Evolutionary conservation across 2,113 vertebrate species (phyloP), one percentile per base, ranked within the genome.

Genomic region (Butorides virescens): DNA sequence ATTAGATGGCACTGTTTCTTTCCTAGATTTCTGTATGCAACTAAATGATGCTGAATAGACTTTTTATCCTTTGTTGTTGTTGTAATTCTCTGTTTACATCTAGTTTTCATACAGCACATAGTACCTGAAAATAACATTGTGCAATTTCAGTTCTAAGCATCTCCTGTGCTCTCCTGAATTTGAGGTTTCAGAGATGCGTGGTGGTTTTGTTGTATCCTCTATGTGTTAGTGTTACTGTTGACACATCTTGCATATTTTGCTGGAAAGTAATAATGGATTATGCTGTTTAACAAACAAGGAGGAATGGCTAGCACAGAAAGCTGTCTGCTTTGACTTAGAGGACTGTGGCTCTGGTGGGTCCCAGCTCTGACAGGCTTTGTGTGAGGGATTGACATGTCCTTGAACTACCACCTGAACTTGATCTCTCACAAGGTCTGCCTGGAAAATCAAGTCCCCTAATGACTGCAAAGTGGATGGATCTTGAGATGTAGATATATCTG

Each of bases 1-100:
- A 63, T 65, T 76, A 97, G 96, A 36, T 93, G 95, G 94, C 93
- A 77, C 81, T 11, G 7, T 93, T 90, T 87, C 92, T 62, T 87
- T 85, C 42, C 61, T 44, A n/a, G 36, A 19, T 39, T 13, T 37
- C 50, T 70, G 2, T 10, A 1, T n/a, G 30, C 72, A 59, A 1
- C 52, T 11, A 32, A 58, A 47, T 42, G 16, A 9, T 46, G 21
- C 4, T 47, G 49, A 79, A 4, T 10, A 58, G 62, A 22, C 30
- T 85, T 81, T 12, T 44, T 22, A 10, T 16, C 19, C n/a, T 81
- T 90, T 11, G 5, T 39, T 77, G 11, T 47, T 71, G 14, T 79
- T 93, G 34, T 56, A n/a, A 30, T 90, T 78, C 55, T 77, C n/a
- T 47, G 10, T 44, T 90, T 52, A 19, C 36, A 12, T 77, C 36